phyloP scores from a whole-genome alignment of 2,113 vertebrate species.

The Ophiodon elongatus region DNA sequence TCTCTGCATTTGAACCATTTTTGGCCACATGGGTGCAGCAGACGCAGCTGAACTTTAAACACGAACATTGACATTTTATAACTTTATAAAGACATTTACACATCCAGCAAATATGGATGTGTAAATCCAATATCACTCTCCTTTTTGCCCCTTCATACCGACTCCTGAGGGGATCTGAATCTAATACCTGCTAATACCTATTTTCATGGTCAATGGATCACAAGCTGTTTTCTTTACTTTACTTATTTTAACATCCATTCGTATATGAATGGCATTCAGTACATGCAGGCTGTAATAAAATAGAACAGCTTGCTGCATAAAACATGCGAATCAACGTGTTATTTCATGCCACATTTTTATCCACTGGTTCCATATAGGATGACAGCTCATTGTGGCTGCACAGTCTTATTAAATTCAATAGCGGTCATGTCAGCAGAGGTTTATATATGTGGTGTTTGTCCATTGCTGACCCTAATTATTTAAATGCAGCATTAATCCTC shows the following conservation, averaged over 20 bases:
- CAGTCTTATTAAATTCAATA: slow-evolving; percentile 67
- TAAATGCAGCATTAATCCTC: slow-evolving; percentile 83
- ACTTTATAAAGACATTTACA: background rate
- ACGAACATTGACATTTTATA: no score
- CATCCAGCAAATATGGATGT: background rate
- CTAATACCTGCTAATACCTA: background rate
- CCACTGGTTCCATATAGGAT: slow-evolving; percentile 43
- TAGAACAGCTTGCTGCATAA: slow-evolving; percentile 33
- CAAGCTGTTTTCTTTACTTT: no score
- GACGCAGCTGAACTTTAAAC: background rate
- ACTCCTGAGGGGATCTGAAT: background rate
- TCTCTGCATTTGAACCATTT: background rate
- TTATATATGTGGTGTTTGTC: slow-evolving; percentile 72
- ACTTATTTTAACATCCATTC: slow-evolving; percentile 30
- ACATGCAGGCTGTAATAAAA: slow-evolving; percentile 19
- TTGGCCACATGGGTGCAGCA: background rate
- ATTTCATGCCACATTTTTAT: slow-evolving; percentile 45
- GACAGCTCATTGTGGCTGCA: slow-evolving; percentile 49
- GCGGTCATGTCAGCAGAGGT: slow-evolving; percentile 56
- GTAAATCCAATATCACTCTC: background rate
- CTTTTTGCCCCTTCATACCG: background rate
- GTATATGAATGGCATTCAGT: slow-evolving; percentile 29
- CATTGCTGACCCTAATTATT: slow-evolving; percentile 82
- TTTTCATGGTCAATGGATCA: background rate
- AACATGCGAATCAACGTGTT: slow-evolving; percentile 38